Percentiles rank a stretch among this genome's conserved stretches.
Evolutionary conservation across 2,888 invertebrate genomes (phyloP).

Genomic region (Cryptus viduatorius): DNA sequence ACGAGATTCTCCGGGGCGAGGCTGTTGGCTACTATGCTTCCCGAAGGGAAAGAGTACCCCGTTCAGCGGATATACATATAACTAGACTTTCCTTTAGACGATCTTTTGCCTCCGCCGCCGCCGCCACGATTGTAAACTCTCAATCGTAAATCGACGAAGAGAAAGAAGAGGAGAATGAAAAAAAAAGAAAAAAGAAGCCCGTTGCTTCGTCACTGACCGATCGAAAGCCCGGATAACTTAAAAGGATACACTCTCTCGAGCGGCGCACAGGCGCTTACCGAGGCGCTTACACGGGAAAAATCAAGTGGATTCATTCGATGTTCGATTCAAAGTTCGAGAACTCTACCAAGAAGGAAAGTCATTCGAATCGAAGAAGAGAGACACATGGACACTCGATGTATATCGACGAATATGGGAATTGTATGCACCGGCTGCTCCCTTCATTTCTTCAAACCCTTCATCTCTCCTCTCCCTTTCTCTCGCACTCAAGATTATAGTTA

Average conservation of each 20-base stretch:
- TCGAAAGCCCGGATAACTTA: slow-evolving; percentile 29
- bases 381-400: background rate
- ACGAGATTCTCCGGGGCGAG: slow-evolving; percentile 52
- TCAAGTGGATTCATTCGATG: slow-evolving; percentile 35
- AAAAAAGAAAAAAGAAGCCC: background rate
- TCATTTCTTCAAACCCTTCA: slow-evolving; percentile 26
- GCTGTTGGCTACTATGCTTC: slow-evolving; percentile 26
- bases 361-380: background rate
- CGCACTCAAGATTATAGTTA: slow-evolving; percentile 77
- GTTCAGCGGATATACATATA: background rate
- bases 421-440: slow-evolving; percentile 28
- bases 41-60: slow-evolving; percentile 28
- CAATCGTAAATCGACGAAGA: slow-evolving; percentile 69
- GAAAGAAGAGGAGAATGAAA: slow-evolving; percentile 11
- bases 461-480: slow-evolving; percentile 6
- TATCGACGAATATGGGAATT: slow-evolving; percentile 61
- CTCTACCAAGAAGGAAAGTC: slow-evolving; percentile 1
- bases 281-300: slow-evolving; percentile 1
- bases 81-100: slow-evolving; percentile 5
- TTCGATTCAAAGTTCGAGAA: slow-evolving; percentile 37
- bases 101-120: slow-evolving; percentile 56
- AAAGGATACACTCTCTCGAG: background rate
- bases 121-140: slow-evolving; percentile 48
- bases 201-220: slow-evolving; percentile 25
- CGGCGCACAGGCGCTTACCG: background rate